Conservation (phyloP, 2,797 vertebrate species). For the Poeciliopsis presidionis region DNA sequence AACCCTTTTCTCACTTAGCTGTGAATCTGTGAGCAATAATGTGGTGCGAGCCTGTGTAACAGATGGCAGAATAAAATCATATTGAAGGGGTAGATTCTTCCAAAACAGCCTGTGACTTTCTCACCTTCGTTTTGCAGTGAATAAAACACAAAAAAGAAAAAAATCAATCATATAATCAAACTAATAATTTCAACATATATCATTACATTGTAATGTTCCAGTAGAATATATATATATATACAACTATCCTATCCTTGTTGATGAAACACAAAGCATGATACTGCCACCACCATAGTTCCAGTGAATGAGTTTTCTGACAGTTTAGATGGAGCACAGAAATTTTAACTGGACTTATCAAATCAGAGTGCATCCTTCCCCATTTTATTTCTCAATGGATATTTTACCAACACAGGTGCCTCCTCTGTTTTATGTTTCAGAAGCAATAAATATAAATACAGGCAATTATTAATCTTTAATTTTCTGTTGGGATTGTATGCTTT, state of each 20-base stretch:
- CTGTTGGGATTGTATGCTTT: not conserved
- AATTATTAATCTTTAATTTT: not conserved
- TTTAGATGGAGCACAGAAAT: not conserved
- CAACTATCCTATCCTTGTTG: not conserved
- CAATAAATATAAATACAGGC: slow-evolving; percentile 16
- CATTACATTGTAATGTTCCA: not conserved
- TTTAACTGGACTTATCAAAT: not conserved
- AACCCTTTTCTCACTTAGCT: not conserved
- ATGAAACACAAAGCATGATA: not conserved
- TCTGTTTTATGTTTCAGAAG: slow-evolving; percentile 6
- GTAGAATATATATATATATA: too few species aligned
- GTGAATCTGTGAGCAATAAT: not conserved
- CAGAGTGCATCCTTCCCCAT: not conserved
- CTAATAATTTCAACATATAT: not conserved
- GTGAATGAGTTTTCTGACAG: not conserved
- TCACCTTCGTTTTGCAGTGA: not conserved
- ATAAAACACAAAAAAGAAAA: not conserved
- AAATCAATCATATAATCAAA: not conserved
- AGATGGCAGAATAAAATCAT: not conserved
- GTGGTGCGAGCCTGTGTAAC: not conserved
- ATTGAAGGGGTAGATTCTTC: not conserved
- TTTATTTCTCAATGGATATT: slow-evolving; percentile 23
- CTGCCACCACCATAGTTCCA: not conserved
- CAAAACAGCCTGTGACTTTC: not conserved
- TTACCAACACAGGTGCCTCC: not conserved